Evolutionary conservation across 2,888 invertebrate genomes (phyloP).

Genomic region (Ischnus inquisitorius): DNA sequence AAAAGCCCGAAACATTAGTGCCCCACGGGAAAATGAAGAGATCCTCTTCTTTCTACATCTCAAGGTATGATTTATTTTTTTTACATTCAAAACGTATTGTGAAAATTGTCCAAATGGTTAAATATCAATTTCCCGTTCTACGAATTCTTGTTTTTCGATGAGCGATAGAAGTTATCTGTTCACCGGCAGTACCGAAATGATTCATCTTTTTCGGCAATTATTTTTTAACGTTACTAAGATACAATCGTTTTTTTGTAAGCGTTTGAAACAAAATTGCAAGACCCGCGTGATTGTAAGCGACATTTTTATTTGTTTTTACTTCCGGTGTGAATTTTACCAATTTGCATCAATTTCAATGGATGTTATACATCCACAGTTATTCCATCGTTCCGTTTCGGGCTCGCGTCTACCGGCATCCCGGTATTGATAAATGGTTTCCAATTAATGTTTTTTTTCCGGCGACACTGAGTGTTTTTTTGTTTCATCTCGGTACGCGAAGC

Average conservation of each 20-base stretch:
- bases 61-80: conserved; percentile 78
- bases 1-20: conserved; percentile 82
- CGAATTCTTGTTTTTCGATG: background rate
- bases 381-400: background rate
- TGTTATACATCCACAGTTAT: background rate
- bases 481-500: background rate
- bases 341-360: background rate
- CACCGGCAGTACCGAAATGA: background rate
- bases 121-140: background rate
- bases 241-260: too few relatives aligned
- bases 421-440: background rate
- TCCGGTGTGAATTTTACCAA: background rate
- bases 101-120: background rate
- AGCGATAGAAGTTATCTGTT: background rate
- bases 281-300: background rate
- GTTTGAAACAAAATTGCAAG: too few relatives aligned
- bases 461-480: background rate
- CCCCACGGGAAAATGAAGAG: conserved; percentile 83
- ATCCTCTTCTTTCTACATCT: conserved; percentile 82
- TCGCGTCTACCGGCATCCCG: background rate
- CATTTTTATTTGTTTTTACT: background rate
- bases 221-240: background rate
- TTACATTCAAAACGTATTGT: background rate
- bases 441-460: background rate
- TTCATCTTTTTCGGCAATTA: background rate